A percentile compares a stretch with the other conserved stretches of the same genome.
phyloP scores from a whole-genome alignment of 2,113 vertebrate species.

The Acrocephalus kingi region DNA sequence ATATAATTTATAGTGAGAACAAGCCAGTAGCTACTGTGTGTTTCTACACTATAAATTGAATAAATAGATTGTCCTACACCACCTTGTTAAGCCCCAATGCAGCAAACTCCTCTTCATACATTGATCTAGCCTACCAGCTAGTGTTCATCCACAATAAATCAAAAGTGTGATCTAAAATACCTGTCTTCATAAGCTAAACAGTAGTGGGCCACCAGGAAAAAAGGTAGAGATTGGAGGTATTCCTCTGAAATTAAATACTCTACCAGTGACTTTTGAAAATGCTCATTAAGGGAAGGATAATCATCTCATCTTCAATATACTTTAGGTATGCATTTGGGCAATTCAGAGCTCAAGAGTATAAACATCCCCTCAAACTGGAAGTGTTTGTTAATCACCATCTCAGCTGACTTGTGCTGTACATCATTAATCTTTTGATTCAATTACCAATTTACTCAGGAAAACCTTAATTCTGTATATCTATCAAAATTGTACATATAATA shows the following conservation, averaged over 20 bases:
- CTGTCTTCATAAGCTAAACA: neutral
- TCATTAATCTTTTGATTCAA: neutral
- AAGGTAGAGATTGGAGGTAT: neutral
- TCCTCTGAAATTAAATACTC: neutral
- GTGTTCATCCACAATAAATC: neutral
- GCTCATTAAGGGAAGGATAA: neutral
- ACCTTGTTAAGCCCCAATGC: neutral
- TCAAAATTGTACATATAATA: neutral
- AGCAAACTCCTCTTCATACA: neutral
- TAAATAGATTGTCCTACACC: neutral
- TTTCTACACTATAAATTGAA: neutral
- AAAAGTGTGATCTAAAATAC: neutral
- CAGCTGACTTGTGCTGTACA: neutral
- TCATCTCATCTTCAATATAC: neutral
- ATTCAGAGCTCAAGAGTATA: neutral
- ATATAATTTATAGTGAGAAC: neutral
- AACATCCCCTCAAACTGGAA: neutral
- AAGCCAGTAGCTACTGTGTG: neutral
- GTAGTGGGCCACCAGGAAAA: neutral
- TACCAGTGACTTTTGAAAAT: neutral
- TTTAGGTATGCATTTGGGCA: neutral
- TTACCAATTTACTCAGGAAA: neutral
- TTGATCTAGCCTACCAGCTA: neutral
- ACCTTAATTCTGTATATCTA: neutral
- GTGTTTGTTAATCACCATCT: neutral